Conservation (phyloP, 1,140 invertebrate genomes). For the Octopus sinensis region DNA sequence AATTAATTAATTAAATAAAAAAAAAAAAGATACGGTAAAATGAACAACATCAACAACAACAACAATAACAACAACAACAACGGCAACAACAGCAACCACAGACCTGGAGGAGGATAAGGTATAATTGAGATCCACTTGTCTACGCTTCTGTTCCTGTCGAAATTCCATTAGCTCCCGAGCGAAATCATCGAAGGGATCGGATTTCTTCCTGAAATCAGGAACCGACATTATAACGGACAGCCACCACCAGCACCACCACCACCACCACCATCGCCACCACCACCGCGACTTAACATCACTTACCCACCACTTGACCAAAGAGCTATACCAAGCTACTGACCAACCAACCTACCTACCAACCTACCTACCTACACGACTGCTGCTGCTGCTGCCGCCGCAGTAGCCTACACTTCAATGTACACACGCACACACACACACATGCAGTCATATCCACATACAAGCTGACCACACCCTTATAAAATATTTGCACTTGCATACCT, state of each 20-base stretch:
- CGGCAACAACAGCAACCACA: constrained; percentile 1
- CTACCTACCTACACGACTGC: no score
- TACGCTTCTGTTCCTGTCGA: constrained; percentile 7
- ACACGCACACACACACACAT: no score
- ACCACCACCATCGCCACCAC: neutral
- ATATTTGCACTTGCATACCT: no score
- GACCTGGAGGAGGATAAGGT: constrained; percentile 6
- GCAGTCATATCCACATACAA: no score
- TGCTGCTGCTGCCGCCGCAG: no score
- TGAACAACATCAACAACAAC: no score
- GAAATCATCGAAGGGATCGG: constrained; percentile 12
- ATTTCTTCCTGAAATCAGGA: constrained; percentile 15
- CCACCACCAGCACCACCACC: neutral
- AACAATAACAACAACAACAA: neutral
- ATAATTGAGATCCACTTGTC: constrained; percentile 2
- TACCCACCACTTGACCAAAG: neutral
- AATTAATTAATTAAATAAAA: no score
- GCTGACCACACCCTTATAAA: no score
- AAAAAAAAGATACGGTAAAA: no score
- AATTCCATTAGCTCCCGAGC: constrained; percentile 14
- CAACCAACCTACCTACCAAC: no score
- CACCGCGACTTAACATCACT: neutral
- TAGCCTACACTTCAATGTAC: no score
- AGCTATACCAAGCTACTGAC: no score
- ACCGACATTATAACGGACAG: neutral